A percentile compares a stretch with the other conserved stretches of the same genome.
Evolutionary conservation across 2,797 vertebrate species (phyloP).

Genomic region (Tadarida brasiliensis): DNA sequence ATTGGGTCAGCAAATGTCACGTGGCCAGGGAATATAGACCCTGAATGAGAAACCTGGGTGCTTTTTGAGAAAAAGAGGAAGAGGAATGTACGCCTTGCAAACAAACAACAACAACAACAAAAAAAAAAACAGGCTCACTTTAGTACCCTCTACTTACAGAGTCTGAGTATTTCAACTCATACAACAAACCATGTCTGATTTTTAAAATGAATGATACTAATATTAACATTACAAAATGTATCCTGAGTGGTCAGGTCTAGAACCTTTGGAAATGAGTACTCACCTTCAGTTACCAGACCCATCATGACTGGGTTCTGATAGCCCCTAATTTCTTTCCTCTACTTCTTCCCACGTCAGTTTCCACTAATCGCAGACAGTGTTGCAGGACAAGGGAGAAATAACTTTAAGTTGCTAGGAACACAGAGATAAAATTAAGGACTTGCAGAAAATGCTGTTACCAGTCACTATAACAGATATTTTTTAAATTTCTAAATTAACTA

Average conservation of each 20-base stretch:
- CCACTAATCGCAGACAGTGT: not conserved
- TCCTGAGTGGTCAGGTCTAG: not conserved
- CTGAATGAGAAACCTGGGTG: not conserved
- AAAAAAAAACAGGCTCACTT: not conserved
- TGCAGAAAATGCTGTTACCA: not conserved
- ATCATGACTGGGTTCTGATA: not conserved
- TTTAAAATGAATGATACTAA: not conserved
- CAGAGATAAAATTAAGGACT: constrained; percentile 22
- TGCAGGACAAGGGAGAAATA: constrained; percentile 52
- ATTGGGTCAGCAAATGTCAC: not conserved
- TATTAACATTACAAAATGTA: not conserved
- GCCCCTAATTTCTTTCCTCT: constrained; percentile 11
- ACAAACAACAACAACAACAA: not conserved
- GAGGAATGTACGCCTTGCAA: not conserved
- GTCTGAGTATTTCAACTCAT: not conserved
- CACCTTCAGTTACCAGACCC: not conserved
- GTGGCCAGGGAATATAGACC: not conserved
- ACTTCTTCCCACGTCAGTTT: not conserved
- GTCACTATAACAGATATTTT: not conserved
- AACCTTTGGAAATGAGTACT: not conserved
- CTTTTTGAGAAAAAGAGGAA: not conserved
- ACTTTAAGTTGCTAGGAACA: constrained; percentile 41
- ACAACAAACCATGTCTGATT: not conserved
- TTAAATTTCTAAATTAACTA: constrained; percentile 58
- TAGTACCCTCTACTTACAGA: not conserved